phyloP scores from a whole-genome alignment of 2,113 vertebrate genomes.

The Todiramphus saurophagus region DNA sequence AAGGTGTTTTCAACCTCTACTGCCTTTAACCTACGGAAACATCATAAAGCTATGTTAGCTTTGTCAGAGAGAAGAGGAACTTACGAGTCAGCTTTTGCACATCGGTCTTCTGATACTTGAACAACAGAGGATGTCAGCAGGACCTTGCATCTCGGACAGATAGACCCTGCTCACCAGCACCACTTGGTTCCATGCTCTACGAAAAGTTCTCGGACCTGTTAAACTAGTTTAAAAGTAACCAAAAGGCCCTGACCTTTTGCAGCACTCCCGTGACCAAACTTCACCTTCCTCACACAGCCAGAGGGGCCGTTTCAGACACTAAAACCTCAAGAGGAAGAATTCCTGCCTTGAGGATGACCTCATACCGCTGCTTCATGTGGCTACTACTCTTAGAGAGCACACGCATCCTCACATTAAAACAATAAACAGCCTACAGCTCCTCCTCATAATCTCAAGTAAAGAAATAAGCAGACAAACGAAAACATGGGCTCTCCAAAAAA shows the following conservation, averaged over 20 bases:
- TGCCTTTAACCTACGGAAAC: slow-evolving; percentile 28
- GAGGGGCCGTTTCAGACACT: background rate
- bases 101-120: background rate
- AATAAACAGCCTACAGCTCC: background rate
- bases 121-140: background rate
- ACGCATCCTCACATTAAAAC: background rate
- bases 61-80: background rate
- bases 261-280: background rate
- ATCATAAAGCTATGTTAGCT: background rate
- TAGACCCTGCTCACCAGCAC: background rate
- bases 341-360: background rate
- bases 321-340: background rate
- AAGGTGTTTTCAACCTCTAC: background rate
- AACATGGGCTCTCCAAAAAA: background rate
- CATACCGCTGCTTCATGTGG: background rate
- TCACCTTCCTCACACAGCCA: background rate
- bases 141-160: background rate
- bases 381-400: background rate
- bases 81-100: background rate
- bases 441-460: background rate
- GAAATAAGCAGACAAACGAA: background rate
- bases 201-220: background rate
- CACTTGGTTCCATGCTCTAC: background rate
- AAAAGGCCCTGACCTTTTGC: background rate
- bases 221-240: background rate